Evolutionary conservation across 2,797 vertebrate genomes (phyloP), one percentile per base, ranked within the genome.

Genomic region (Molossus alvarezi): DNA sequence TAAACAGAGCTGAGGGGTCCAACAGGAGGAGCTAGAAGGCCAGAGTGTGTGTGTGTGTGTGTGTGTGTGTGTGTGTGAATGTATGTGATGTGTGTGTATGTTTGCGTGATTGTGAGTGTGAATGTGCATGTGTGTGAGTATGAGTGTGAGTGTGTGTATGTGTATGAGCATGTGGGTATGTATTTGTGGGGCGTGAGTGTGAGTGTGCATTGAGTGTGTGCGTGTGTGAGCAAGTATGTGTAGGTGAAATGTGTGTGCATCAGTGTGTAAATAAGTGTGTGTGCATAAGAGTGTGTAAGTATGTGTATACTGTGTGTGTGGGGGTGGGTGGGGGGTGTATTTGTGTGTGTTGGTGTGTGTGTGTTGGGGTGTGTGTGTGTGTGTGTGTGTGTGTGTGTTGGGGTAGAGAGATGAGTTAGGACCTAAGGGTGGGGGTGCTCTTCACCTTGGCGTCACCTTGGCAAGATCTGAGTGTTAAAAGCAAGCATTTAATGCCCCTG

Each of bases 1-100:
- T 25, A 41, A 76, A 64, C 53, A 88, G 45, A 72, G 57, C 33
- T 92, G 41, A 65, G 55, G 17, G 53, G 86, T 77, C 41, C 76
- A 79, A 62, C 51, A 87, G 80, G 88, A 67, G 33, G 33, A 29
- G 9, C 60, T 73, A 83, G 85, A 76, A 41, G 27, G 23, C 33
- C 45, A 27, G 18, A 71, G 45, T 27, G 11, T 15, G 0, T 18
- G 12, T 12, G 13, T 2, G 29, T 9, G 8, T 48, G 71, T 64
- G 25, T 41, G 6, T 62, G 12, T 10, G n/a, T 51, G n/a, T 55
- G 53, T 29, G 45, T 53, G 57, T 45, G 62, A 29, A 45, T 45
- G 6, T 45, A 45, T 45, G 41, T 45, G 41, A 45, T 45, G 41
- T 45, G 23, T 76, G 86, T 53, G n/a, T 23, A 29, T 15, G 27